phyloP scores from a whole-genome alignment of 1,140 invertebrate species.

The Aporrectodea caliginosa region DNA sequence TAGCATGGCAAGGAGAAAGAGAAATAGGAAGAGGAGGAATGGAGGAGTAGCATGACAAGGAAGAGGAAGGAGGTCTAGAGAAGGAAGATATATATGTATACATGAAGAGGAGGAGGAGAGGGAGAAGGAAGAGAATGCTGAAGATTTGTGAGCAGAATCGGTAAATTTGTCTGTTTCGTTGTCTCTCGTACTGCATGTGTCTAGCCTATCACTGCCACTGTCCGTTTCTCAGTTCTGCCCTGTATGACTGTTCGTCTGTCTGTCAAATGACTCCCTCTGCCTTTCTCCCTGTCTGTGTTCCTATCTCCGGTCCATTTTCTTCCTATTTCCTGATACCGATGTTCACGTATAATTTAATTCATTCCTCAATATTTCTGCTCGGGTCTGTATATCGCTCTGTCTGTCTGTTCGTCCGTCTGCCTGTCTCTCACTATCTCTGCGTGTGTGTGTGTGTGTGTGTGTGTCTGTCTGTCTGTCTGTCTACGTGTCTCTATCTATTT shows the following conservation, averaged over 20 bases:
- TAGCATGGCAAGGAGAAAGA: constrained; percentile 27
- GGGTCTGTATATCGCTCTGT: neutral
- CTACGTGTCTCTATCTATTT: too few relatives aligned
- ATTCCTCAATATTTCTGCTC: too few relatives aligned
- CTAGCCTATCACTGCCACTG: neutral
- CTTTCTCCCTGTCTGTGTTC: neutral
- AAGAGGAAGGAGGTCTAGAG: constrained; percentile 13
- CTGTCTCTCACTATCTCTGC: neutral
- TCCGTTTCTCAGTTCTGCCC: too few relatives aligned
- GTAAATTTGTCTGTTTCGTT: too few relatives aligned
- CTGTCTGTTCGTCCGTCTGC: neutral
- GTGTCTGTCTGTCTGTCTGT: too few relatives aligned
- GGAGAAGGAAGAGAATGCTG: constrained; percentile 21
- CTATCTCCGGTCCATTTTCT: too few relatives aligned
- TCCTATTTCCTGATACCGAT: too few relatives aligned
- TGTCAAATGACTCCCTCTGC: neutral
- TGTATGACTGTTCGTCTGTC: neutral
- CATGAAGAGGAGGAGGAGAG: constrained; percentile 13
- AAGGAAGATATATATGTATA: constrained; percentile 29
- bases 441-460: too few relatives aligned
- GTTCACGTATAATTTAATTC: too few relatives aligned
- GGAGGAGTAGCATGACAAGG: constrained; percentile 25
- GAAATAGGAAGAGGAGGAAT: constrained; percentile 25
- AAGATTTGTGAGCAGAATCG: too few relatives aligned
- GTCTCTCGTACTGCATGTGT: too few relatives aligned